Conservation (phyloP, 2,888 invertebrate species). For the Idaea aversata region DNA sequence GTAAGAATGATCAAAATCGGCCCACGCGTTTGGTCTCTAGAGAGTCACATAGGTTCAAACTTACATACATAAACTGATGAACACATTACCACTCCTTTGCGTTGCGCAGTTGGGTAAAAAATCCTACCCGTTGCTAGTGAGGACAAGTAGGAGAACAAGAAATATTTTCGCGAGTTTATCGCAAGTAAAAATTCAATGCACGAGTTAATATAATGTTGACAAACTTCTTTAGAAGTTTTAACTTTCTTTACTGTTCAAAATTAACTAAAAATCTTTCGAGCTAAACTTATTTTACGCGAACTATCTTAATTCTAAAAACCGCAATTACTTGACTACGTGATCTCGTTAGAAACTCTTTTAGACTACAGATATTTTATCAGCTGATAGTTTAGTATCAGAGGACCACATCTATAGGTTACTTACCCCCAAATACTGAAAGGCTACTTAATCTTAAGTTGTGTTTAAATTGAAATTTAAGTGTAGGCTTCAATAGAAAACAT, state of each 20-base stretch:
- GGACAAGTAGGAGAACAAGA: background rate
- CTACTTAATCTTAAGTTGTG: too few species aligned
- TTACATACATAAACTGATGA: too few species aligned
- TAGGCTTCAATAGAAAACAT: too few species aligned
- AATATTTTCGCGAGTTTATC: background rate
- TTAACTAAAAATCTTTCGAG: background rate
- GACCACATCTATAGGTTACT: too few species aligned
- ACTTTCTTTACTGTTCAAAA: background rate
- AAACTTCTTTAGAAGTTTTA: background rate
- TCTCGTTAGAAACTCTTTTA: conserved; percentile 24
- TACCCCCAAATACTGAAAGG: too few species aligned
- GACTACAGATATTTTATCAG: background rate
- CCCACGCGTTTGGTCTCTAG: too few species aligned
- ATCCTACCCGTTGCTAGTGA: background rate
- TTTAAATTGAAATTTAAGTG: too few species aligned
- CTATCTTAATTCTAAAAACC: conserved; percentile 8
- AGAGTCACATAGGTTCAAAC: too few species aligned
- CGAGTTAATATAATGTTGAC: background rate
- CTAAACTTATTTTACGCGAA: background rate
- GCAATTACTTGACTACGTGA: conserved; percentile 30
- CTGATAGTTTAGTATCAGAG: background rate
- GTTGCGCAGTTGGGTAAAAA: too few species aligned
- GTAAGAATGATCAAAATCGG: too few species aligned
- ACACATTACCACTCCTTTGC: too few species aligned
- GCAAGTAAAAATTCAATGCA: background rate